phyloP scores from a whole-genome alignment of 2,888 invertebrate species.

The Brenthis daphne region DNA sequence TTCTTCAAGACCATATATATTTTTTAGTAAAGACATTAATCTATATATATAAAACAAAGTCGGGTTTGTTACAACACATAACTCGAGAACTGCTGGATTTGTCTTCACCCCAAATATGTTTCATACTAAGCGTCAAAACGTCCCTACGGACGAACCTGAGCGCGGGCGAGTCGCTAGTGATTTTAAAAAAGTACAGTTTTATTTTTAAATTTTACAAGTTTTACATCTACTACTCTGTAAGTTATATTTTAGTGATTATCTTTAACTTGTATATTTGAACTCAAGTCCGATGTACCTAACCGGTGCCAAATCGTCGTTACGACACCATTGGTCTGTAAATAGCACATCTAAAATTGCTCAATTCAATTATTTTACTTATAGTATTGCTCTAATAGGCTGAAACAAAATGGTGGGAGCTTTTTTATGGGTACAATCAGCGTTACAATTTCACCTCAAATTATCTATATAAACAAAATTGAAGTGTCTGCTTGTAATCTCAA shows the following conservation, averaged over 20 bases:
- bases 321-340: conserved; percentile 55
- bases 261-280: conserved; percentile 51
- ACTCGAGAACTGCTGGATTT: too few species aligned
- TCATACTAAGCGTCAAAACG: too few species aligned
- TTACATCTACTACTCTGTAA: background rate
- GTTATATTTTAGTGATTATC: conserved; percentile 23
- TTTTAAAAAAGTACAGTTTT: too few species aligned
- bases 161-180: too few species aligned
- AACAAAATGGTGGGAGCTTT: background rate
- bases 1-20: background rate
- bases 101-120: too few species aligned
- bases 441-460: too few species aligned
- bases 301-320: conserved; percentile 62
- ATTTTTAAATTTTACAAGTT: background rate
- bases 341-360: conserved; percentile 63
- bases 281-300: conserved; percentile 73
- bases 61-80: too few species aligned
- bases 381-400: background rate
- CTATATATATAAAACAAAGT: too few species aligned
- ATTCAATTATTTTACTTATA: conserved; percentile 43
- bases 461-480: too few species aligned
- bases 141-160: too few species aligned
- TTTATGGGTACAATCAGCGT: background rate
- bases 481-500: too few species aligned
- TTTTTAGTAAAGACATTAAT: too few species aligned